Percentiles rank a stretch among this genome's conserved stretches.
phyloP scores from a whole-genome alignment of 2,888 invertebrate genomes.

The Fabriciana adippe region DNA sequence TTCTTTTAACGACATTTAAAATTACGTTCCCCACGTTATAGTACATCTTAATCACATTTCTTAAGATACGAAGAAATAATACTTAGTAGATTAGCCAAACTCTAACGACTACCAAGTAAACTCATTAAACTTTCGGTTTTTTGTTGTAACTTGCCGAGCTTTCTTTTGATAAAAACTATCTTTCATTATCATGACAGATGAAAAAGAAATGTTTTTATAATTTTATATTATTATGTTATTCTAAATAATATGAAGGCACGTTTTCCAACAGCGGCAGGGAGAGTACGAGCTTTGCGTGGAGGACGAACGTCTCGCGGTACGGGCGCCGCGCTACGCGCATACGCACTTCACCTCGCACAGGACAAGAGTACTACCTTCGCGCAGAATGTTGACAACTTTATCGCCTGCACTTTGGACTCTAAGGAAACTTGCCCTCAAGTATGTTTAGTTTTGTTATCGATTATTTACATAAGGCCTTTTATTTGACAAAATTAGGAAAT shows the following conservation, averaged over 20 bases:
- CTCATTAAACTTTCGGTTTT: no score
- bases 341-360: constrained; percentile 90
- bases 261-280: constrained; percentile 86
- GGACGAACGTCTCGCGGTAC: constrained; percentile 75
- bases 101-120: no score
- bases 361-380: constrained; percentile 95
- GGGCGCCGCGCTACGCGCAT: constrained; percentile 88
- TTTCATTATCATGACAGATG: background rate
- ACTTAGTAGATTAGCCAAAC: no score
- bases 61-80: no score
- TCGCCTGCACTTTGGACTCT: constrained; percentile 95
- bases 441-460: constrained; percentile 25
- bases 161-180: no score
- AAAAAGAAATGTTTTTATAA: background rate
- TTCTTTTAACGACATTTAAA: no score
- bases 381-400: constrained; percentile 95
- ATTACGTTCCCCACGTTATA: no score
- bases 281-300: constrained; percentile 86
- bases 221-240: constrained; percentile 3
- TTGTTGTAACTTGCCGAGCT: no score
- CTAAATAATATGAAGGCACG: constrained; percentile 23
- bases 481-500: no score
- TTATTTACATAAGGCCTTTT: no score
- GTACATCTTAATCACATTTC: no score
- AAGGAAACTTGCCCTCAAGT: constrained; percentile 92